Evolutionary conservation across 2,797 vertebrate species (phyloP).

Genomic region (Acanthiza pusilla): DNA sequence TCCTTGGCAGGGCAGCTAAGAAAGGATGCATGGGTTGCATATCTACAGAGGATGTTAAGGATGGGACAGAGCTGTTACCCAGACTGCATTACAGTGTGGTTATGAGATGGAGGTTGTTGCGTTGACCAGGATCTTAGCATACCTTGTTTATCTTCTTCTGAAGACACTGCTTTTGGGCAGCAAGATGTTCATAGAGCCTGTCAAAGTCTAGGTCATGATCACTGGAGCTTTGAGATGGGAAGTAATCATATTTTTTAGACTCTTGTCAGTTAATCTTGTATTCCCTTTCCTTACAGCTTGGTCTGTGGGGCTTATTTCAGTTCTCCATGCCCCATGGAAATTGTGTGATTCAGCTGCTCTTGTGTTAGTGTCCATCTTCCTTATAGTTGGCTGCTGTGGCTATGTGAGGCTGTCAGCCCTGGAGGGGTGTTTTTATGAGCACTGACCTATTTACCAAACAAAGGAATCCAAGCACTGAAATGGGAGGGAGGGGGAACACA

Average conservation of each 20-base stretch:
- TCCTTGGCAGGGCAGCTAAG: neutral
- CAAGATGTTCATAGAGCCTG: neutral
- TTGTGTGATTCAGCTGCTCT: neutral
- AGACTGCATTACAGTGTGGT: neutral
- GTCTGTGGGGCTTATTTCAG: neutral
- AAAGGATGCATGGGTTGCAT: neutral
- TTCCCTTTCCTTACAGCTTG: neutral
- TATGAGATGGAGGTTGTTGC: neutral
- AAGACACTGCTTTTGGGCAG: neutral
- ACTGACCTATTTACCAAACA: conserved; percentile 76
- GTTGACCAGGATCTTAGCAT: neutral
- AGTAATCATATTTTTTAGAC: neutral
- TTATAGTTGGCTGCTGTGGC: neutral
- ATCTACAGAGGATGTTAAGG: neutral
- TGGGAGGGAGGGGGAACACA: neutral
- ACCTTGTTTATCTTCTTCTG: neutral
- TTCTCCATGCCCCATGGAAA: neutral
- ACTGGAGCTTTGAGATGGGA: neutral
- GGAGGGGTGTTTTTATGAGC: conserved; percentile 65
- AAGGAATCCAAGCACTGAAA: neutral
- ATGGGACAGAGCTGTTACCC: neutral
- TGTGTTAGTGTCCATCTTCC: neutral
- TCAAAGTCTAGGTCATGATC: neutral
- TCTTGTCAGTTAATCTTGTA: neutral
- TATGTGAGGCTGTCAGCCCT: conserved; percentile 52